phyloP scores from a whole-genome alignment of 2,888 invertebrate species.

The Salpingus planirostris region DNA sequence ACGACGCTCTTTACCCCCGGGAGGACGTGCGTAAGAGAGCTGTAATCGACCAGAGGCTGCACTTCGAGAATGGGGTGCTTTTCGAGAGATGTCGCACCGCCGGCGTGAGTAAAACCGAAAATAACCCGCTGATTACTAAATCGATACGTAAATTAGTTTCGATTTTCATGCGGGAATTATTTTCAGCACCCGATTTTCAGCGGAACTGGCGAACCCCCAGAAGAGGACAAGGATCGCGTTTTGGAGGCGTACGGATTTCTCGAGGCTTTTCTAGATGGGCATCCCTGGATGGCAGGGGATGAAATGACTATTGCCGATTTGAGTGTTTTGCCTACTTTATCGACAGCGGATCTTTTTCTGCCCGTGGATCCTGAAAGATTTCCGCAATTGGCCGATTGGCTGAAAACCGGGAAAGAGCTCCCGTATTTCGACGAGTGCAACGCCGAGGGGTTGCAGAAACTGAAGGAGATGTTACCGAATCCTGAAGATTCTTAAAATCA shows the following conservation, averaged over 20 bases:
- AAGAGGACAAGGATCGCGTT: constrained; percentile 36
- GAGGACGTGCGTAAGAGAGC: constrained; percentile 44
- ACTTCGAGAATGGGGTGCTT: constrained; percentile 46
- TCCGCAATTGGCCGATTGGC: constrained; percentile 40
- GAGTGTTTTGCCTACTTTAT: constrained; percentile 38
- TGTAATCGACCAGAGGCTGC: constrained; percentile 45
- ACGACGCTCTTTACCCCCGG: constrained; percentile 48
- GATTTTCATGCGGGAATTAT: too few relatives aligned
- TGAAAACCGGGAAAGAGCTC: constrained; percentile 29
- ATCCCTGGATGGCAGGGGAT: constrained; percentile 28
- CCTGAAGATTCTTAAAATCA: constrained; percentile 5
- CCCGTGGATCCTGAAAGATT: constrained; percentile 36
- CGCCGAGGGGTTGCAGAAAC: constrained; percentile 18
- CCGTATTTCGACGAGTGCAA: constrained; percentile 30
- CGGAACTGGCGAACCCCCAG: constrained; percentile 31
- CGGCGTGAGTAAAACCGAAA: constrained; percentile 32
- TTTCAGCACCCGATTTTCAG: constrained; percentile 22
- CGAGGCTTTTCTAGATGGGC: constrained; percentile 28
- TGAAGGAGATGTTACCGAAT: constrained; percentile 16
- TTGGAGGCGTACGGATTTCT: constrained; percentile 30
- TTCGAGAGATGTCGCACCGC: constrained; percentile 40
- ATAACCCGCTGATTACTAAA: too few relatives aligned
- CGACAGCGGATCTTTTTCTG: constrained; percentile 40
- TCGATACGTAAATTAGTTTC: too few relatives aligned
- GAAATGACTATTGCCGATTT: constrained; percentile 33